Evolutionary conservation across 2,888 invertebrate genomes (phyloP).

Genomic region (Thecocarcelia acutangulata): DNA sequence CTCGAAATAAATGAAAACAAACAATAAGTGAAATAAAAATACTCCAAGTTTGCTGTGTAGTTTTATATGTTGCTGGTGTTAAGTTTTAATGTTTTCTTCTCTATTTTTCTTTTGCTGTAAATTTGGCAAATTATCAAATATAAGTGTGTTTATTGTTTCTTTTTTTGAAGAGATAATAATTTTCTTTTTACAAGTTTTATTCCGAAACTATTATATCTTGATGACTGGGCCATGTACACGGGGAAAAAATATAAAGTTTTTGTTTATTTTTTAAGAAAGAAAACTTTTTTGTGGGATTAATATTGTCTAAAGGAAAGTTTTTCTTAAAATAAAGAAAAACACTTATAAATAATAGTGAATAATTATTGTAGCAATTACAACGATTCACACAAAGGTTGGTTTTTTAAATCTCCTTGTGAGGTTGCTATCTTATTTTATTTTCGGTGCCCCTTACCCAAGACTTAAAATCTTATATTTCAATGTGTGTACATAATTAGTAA

Average conservation of each 20-base stretch:
- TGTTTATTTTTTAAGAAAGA: neutral
- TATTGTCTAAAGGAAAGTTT: too few species aligned
- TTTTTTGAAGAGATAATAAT: constrained; percentile 45
- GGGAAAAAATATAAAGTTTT: constrained; percentile 45
- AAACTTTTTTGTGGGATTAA: too few species aligned
- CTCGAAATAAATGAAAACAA: constrained; percentile 22
- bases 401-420: too few species aligned
- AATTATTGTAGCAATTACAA: too few species aligned
- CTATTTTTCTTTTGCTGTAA: constrained; percentile 13
- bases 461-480: too few species aligned
- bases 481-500: too few species aligned
- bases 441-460: too few species aligned
- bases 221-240: constrained; percentile 45
- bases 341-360: too few species aligned
- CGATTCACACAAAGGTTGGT: too few species aligned
- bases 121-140: constrained; percentile 62
- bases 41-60: constrained; percentile 29
- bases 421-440: too few species aligned
- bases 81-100: constrained; percentile 1
- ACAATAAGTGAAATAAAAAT: neutral
- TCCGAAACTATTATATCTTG: constrained; percentile 44
- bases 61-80: constrained; percentile 13
- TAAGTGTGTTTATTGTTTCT: constrained; percentile 13
- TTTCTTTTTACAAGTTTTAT: constrained; percentile 46
- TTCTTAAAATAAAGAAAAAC: too few species aligned